phyloP scores from a whole-genome alignment of 2,797 vertebrate species.

The Sylvilagus floridanus region DNA sequence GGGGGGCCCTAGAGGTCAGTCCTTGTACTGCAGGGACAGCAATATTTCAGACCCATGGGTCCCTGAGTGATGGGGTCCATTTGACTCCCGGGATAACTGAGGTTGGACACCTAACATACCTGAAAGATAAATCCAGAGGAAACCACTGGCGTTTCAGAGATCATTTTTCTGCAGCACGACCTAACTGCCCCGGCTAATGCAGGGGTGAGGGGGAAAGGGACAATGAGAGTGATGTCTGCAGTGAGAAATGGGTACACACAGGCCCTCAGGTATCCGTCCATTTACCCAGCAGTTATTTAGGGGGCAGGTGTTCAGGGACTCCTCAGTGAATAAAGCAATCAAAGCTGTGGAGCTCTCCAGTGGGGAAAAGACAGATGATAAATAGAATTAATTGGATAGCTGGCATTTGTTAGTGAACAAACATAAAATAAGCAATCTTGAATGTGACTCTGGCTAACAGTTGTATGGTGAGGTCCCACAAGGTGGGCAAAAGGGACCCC shows the following conservation, averaged over 20 bases:
- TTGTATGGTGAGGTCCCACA: not conserved
- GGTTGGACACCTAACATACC: too few species aligned
- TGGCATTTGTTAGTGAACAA: not conserved
- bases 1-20: too few species aligned
- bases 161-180: not conserved
- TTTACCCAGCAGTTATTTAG: not conserved
- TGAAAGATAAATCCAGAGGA: too few species aligned
- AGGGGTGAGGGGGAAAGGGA: not conserved
- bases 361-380: not conserved
- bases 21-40: too few species aligned
- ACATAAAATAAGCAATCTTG: not conserved
- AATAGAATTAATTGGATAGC: constrained; percentile 18
- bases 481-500: not conserved
- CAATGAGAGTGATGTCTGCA: fast-evolving
- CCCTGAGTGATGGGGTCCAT: too few species aligned
- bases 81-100: too few species aligned
- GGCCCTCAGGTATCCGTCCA: not conserved
- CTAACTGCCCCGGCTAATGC: not conserved
- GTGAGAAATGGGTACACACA: not conserved
- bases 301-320: not conserved
- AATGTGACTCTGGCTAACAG: not conserved
- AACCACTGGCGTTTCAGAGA: not conserved
- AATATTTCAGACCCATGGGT: too few species aligned
- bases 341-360: not conserved
- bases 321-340: not conserved